phyloP scores from a whole-genome alignment of 1,140 invertebrate species.

The Heliconius eleuchia region DNA sequence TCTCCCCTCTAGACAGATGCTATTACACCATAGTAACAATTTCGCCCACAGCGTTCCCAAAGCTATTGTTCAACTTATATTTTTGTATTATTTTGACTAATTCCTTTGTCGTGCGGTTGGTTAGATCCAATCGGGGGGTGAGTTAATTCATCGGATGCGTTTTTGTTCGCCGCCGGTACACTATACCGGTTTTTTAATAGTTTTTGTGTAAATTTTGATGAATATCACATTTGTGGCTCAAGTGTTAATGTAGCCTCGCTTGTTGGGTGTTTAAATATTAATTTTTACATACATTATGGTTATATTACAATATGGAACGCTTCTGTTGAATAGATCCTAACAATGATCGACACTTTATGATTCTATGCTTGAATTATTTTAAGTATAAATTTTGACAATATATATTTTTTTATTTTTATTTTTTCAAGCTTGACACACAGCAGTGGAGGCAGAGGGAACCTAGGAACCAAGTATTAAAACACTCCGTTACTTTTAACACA shows the following conservation, averaged over 20 bases:
- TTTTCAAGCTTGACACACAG: no score
- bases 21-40: conserved; percentile 78
- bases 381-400: not conserved
- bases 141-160: conserved; percentile 69
- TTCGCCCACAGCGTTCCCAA: conserved; percentile 73
- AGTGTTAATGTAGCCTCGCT: conserved; percentile 31
- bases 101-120: conserved; percentile 78
- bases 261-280: not conserved
- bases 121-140: conserved; percentile 73
- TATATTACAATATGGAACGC: not conserved
- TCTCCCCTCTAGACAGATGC: conserved; percentile 75
- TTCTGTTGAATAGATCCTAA: not conserved
- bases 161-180: conserved; percentile 55
- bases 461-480: no score
- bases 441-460: no score
- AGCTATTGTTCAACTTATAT: conserved; percentile 75
- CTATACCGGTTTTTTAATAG: conserved; percentile 62
- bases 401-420: not conserved
- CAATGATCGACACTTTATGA: not conserved
- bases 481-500: no score
- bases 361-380: not conserved
- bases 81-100: conserved; percentile 78
- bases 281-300: not conserved
- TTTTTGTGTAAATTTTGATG: conserved; percentile 48
- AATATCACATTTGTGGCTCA: conserved; percentile 23